Evolutionary conservation across 2,797 vertebrate species (phyloP).

Genomic region (Spatula clypeata): DNA sequence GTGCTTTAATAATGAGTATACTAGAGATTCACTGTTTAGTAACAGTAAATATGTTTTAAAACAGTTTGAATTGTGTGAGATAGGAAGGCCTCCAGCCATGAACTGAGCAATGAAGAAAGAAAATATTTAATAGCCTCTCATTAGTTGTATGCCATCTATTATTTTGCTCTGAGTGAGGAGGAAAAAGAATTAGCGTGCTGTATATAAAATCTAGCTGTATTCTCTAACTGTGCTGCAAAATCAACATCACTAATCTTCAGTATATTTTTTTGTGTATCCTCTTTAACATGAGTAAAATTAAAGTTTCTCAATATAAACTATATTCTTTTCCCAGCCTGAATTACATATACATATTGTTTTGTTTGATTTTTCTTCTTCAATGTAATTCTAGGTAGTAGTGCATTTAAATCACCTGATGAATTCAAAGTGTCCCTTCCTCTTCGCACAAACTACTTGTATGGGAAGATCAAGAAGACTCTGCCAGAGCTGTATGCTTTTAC

Average conservation of each 20-base stretch:
- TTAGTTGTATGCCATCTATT: not conserved
- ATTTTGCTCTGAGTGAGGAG: not conserved
- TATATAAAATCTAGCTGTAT: not conserved
- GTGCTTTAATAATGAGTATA: not conserved
- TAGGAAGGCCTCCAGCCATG: not conserved
- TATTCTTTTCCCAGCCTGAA: not conserved
- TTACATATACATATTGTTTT: not conserved
- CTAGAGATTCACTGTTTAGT: not conserved
- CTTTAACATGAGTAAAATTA: not conserved
- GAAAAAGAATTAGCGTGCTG: not conserved
- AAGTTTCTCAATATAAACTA: not conserved
- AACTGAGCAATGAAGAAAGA: not conserved
- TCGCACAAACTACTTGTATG: slow-evolving; percentile 97
- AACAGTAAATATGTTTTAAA: not conserved
- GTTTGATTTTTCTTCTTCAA: not conserved
- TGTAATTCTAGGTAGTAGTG: slow-evolving; percentile 89
- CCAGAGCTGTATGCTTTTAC: slow-evolving; percentile 98
- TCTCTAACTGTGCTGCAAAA: not conserved
- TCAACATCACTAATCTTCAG: not conserved
- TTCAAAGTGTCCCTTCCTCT: slow-evolving; percentile 96
- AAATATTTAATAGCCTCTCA: not conserved
- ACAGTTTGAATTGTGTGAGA: not conserved
- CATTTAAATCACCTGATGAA: slow-evolving; percentile 96
- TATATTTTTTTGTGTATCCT: not conserved
- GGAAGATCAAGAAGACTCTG: slow-evolving; percentile 95